Evolutionary conservation across 30 jellyfish, hydroid and myxozoan species (phyloP).

Genomic region (Chironex yamaguchii): DNA sequence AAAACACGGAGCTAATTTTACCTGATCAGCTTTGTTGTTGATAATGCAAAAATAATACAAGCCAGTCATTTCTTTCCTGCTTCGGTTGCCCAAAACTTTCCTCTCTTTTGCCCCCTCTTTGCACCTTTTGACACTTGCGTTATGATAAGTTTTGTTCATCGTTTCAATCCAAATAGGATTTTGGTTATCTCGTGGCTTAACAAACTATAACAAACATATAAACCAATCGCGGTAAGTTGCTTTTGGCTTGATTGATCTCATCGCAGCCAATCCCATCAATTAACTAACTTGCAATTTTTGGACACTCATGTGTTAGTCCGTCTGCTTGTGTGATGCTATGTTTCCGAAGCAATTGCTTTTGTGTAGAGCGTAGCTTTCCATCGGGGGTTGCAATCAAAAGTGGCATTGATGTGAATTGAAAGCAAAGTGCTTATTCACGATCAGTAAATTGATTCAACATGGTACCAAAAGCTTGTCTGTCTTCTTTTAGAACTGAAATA

Average conservation of each 20-base stretch:
- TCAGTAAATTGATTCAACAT: no score
- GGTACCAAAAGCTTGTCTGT: conserved; percentile 22
- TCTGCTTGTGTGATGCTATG: neutral
- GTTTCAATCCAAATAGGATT: neutral
- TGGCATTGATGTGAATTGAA: conserved; percentile 24
- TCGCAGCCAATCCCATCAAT: conserved; percentile 67
- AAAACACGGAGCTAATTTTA: no score
- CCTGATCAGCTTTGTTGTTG: no score
- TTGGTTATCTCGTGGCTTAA: conserved; percentile 23
- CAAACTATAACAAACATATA: neutral
- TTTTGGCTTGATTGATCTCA: conserved; percentile 14
- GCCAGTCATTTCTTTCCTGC: no score
- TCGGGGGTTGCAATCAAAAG: no score
- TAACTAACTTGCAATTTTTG: conserved; percentile 28
- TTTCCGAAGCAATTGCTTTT: no score
- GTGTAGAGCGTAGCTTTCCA: no score
- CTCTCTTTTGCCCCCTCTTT: no score
- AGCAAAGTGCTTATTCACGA: conserved; percentile 3
- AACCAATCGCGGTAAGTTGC: conserved; percentile 8
- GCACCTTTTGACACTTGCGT: no score
- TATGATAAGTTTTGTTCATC: neutral
- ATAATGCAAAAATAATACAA: no score
- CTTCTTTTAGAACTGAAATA: conserved; percentile 6
- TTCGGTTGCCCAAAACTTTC: no score
- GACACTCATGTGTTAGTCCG: neutral